Evolutionary conservation across 2,888 invertebrate species (phyloP).

Genomic region (Drosophila diplacantha): DNA sequence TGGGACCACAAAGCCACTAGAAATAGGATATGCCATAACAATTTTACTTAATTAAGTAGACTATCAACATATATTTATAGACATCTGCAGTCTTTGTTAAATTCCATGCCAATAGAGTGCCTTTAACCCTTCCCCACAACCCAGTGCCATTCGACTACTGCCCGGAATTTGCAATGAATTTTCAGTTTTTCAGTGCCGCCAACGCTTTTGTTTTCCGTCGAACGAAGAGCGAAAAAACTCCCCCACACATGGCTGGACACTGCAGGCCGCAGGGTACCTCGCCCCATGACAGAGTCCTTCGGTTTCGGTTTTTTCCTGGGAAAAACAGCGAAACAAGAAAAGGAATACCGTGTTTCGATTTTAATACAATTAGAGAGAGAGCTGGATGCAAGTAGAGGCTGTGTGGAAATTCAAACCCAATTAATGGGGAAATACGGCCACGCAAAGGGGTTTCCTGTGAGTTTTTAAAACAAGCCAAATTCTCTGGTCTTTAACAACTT

Average conservation of each 20-base stretch:
- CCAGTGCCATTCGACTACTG: slow-evolving; percentile 3
- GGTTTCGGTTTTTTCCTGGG: slow-evolving; percentile 6
- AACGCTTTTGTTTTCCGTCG: slow-evolving; percentile 2
- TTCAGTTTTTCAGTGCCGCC: slow-evolving; percentile 21
- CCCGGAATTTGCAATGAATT: slow-evolving; percentile 52
- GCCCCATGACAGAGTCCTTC: not conserved
- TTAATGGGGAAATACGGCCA: slow-evolving; percentile 10
- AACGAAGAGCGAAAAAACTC: slow-evolving; percentile 16
- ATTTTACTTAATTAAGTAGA: too few relatives aligned
- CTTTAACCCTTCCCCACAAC: not conserved
- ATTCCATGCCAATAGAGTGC: too few relatives aligned
- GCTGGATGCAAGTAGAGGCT: slow-evolving; percentile 11
- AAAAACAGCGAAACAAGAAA: not conserved
- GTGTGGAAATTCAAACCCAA: slow-evolving; percentile 4
- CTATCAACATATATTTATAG: too few relatives aligned
- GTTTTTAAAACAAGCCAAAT: too few relatives aligned
- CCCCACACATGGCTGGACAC: slow-evolving; percentile 12
- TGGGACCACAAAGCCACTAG: too few relatives aligned
- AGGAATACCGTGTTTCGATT: slow-evolving; percentile 10
- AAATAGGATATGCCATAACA: too few relatives aligned
- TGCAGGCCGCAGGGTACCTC: slow-evolving; percentile 8
- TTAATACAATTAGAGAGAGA: slow-evolving; percentile 26
- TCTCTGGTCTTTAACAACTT: not conserved
- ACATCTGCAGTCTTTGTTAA: too few relatives aligned
- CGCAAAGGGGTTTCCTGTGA: not conserved